Conservation (phyloP, 2,797 vertebrate species). For the Periparus ater region DNA sequence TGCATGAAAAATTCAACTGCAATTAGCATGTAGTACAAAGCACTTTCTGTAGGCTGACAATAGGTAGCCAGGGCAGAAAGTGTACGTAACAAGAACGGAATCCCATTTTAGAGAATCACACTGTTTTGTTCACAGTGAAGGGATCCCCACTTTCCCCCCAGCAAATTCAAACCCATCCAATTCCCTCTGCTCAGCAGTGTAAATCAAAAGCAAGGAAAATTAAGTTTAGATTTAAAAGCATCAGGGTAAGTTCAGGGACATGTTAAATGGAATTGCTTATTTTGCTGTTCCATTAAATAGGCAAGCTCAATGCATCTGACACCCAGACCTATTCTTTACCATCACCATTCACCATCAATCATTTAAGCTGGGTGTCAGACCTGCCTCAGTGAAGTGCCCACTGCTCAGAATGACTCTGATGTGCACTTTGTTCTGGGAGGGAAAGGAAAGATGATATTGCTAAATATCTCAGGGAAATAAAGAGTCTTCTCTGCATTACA, state of each 20-base stretch:
- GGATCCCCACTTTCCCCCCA: background rate
- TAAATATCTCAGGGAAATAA: background rate
- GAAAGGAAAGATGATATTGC: conserved; percentile 16
- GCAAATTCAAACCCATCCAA: background rate
- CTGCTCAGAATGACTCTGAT: background rate
- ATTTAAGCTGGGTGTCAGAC: conserved; percentile 39
- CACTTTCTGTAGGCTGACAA: conserved; percentile 50
- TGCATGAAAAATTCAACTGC: background rate
- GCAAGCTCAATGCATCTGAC: conserved; percentile 42
- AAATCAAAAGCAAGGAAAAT: conserved; percentile 8
- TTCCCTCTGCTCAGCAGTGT: background rate
- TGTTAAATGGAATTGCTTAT: conserved; percentile 66
- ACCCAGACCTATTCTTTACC: conserved; percentile 37
- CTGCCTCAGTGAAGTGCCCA: conserved; percentile 2
- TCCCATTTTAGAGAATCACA: background rate
- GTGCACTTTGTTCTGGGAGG: background rate
- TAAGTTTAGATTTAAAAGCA: conserved; percentile 46
- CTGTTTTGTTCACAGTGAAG: background rate
- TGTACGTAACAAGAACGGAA: background rate
- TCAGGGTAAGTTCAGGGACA: conserved; percentile 23
- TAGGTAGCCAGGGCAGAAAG: conserved; percentile 13
- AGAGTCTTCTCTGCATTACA: background rate
- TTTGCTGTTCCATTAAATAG: conserved; percentile 65
- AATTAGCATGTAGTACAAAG: conserved; percentile 25
- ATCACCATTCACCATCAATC: conserved; percentile 53